Base-by-base conservation (phyloP, 2,797 vertebrate genomes). In the Tokudaia muenninki region DNA sequence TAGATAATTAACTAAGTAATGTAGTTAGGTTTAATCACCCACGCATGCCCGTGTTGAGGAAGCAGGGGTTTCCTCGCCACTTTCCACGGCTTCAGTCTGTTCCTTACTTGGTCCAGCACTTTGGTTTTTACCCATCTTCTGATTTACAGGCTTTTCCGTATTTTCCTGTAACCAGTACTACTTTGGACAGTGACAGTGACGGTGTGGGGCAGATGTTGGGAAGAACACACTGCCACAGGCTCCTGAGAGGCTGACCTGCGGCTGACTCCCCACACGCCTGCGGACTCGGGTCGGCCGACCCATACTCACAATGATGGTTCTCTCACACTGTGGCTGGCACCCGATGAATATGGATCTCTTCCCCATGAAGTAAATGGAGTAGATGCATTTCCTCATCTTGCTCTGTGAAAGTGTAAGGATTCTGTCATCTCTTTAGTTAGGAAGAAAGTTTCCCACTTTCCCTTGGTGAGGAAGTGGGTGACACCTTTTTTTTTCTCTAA, bases 251-350 rank as follows among this genome's bases (percentile, higher is more conserved):
- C 16, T 0, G 0, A 3, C 9, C 6, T 34, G 19, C 0, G 24
- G 80, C 4, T 14, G 21, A 9, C 5, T 52, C 31, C 34, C 41
- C 41, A 2, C 1, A 12, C 24, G 29, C 22, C 57, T 1, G 6
- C 16, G 5, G 1, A 10, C 11, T 9, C 17, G 3, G 47, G 24
- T 55, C 44, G 6, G 34, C 6, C 0, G n/a, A 8, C 22, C 8
- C 31, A 84, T 97, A 99, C 99, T 98, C 97, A 99, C 99, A 2
- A 99, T 97, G 65, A 95, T 16, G 0, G 92, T 98, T 96, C 95
- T 98, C 1, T 97, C 94, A 92, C 99, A 99, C 41, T 65, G 97
- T 5, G 94, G 52, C 92, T 87, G 97, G 98, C 99, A 99, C 65
- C 99, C 99, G 0, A 99, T 82, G 74, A 95, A 97, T 74, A 98